phyloP scores from a whole-genome alignment of 2,113 vertebrate species.

The Embiotoca jacksoni region DNA sequence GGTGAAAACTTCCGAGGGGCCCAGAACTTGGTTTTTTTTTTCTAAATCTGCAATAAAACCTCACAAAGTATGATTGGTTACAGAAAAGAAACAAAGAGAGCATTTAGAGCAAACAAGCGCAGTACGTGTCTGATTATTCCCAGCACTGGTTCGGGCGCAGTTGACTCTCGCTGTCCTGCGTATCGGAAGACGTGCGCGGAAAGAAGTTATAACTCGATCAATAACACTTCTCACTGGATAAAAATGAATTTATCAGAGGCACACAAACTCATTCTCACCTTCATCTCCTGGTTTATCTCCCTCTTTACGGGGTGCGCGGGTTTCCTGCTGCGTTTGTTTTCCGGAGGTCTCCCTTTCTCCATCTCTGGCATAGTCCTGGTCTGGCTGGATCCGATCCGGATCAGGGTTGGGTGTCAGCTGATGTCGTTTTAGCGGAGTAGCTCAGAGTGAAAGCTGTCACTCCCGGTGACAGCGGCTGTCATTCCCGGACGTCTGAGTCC shows the following conservation, averaged over 20 bases:
- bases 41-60: not conserved
- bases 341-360: conserved; percentile 96
- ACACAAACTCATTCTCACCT: conserved; percentile 83
- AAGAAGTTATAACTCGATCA: conserved; percentile 11
- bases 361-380: conserved; percentile 95
- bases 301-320: conserved; percentile 94
- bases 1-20: not conserved
- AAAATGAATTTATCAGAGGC: not conserved
- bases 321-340: conserved; percentile 98
- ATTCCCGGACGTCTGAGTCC: conserved; percentile 82
- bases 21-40: not conserved
- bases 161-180: not conserved
- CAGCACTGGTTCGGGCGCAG: conserved; percentile 56
- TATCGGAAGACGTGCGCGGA: conserved; percentile 17
- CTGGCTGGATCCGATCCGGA: conserved; percentile 70
- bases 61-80: not conserved
- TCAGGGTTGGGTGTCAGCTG: conserved; percentile 55
- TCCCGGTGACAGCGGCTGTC: conserved; percentile 81
- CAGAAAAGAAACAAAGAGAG: conserved; percentile 18
- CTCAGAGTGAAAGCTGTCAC: conserved; percentile 81
- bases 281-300: conserved; percentile 97
- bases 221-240: not conserved
- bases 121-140: conserved; percentile 11
- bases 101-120: conserved; percentile 40
- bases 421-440: conserved; percentile 32